Evolutionary conservation across 2,797 vertebrate genomes (phyloP).

Genomic region (Arnoldichthys spilopterus): DNA sequence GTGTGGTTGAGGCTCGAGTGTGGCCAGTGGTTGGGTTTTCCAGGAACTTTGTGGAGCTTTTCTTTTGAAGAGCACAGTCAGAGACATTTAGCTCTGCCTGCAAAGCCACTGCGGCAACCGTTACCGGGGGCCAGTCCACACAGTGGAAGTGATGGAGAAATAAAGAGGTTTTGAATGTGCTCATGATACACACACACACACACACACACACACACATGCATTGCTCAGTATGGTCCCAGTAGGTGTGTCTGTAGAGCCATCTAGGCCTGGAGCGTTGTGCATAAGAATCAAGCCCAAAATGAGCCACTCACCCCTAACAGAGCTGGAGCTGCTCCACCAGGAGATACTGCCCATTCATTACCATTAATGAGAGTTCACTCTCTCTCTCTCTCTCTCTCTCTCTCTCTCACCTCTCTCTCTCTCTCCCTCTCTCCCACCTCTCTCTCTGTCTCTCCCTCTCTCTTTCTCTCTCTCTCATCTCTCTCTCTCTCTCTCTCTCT

Average conservation of each 20-base stretch:
- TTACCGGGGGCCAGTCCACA: neutral
- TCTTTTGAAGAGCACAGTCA: constrained; percentile 33
- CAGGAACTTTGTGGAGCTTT: constrained; percentile 20
- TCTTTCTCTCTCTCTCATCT: constrained; percentile 12
- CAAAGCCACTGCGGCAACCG: constrained; percentile 12
- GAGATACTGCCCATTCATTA: constrained; percentile 63
- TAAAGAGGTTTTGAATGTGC: neutral
- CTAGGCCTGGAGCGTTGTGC: constrained; percentile 67
- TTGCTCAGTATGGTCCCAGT: constrained; percentile 65
- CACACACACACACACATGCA: constrained; percentile 60
- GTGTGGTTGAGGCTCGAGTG: neutral
- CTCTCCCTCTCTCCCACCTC: neutral
- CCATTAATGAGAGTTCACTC: constrained; percentile 72
- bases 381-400: neutral
- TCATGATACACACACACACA: constrained; percentile 16
- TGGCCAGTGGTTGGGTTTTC: constrained; percentile 10
- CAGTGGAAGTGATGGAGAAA: neutral
- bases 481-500: constrained; percentile 10
- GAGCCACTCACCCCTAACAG: constrained; percentile 66
- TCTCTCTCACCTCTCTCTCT: neutral
- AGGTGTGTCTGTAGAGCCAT: constrained; percentile 67
- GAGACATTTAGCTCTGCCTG: constrained; percentile 4
- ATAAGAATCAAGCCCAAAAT: constrained; percentile 72
- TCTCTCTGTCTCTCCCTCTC: neutral
- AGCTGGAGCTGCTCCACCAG: constrained; percentile 58